Evolutionary conservation across 2,113 vertebrate genomes (phyloP), one percentile per base, ranked within the genome.

Genomic region (Dicentrarchus labrax): DNA sequence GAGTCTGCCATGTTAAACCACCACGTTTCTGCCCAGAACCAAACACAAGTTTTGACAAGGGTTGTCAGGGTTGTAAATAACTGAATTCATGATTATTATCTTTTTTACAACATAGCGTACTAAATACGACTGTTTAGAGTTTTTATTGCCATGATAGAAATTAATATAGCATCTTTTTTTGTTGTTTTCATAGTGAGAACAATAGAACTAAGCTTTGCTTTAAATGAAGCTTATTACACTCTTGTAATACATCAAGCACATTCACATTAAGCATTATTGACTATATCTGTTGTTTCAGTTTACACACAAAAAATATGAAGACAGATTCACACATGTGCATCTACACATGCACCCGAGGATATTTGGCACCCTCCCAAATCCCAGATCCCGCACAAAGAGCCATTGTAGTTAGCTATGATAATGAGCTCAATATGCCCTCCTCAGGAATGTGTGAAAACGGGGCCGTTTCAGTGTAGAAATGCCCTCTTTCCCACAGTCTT

Each of bases 361-460:
- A 92, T 93, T 62, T 95, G 95, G 93, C 93, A 84, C 82, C 66
- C 41, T 80, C 76, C 93, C 94, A 93, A 88, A 91, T 91, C 92
- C 86, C 87, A 82, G 67, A 86, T 89, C 86, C 82, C 66, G 39
- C 91, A 95, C 95, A 96, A 95, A 95, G 95, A 93, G 83, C 91
- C 91, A 94, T 96, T 96, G 92, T 96, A 92, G 91, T 95, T 88
- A 90, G 91, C 91, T 91, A 93, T 92, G 92, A 91, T 96, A 95
- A 96, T 96, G 91, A 95, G 93, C 94, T 93, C 94, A 95, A 94
- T 94, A 93, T 94, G 95, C 91, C 91, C 92, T 94, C 85, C 87
- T 91, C 93, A 91, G 94, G 95, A 96, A 96, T 95, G 94, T 94
- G 94, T 94, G 93, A 94, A 95, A 94, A 93, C 38, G 66, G 86